Evolutionary conservation across 2,888 invertebrate genomes (phyloP).

Genomic region (Rapana venosa): DNA sequence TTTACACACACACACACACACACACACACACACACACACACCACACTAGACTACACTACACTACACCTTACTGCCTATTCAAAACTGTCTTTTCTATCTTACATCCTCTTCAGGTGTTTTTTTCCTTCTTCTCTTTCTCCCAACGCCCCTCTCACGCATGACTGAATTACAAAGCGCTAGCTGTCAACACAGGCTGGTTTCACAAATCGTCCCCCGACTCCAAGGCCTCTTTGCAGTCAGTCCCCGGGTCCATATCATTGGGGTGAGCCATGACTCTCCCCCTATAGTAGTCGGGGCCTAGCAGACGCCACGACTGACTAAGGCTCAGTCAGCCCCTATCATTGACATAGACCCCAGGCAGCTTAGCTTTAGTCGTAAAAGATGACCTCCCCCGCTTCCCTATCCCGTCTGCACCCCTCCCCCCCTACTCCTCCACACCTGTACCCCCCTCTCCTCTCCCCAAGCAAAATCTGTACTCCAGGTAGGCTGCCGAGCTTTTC

Average conservation of each 20-base stretch:
- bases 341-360: conserved; percentile 2
- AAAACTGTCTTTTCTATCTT: neutral
- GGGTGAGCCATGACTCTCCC: neutral
- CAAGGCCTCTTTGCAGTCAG: neutral
- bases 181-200: conserved; percentile 29
- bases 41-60: neutral
- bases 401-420: neutral
- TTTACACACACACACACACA: neutral
- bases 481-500: neutral
- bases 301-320: neutral
- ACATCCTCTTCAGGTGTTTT: neutral
- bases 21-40: neutral
- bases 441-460: neutral
- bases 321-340: conserved; percentile 7
- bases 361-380: conserved; percentile 18
- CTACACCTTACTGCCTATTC: neutral
- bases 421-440: neutral
- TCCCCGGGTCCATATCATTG: neutral
- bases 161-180: conserved; percentile 32
- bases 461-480: neutral
- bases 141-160: neutral
- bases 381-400: neutral
- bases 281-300: neutral
- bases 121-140: neutral
- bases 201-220: conserved; percentile 36